Evolutionary conservation across 2,797 vertebrate genomes (phyloP), one percentile per base, ranked within the genome.

Genomic region (Syngnathus rostellatus): DNA sequence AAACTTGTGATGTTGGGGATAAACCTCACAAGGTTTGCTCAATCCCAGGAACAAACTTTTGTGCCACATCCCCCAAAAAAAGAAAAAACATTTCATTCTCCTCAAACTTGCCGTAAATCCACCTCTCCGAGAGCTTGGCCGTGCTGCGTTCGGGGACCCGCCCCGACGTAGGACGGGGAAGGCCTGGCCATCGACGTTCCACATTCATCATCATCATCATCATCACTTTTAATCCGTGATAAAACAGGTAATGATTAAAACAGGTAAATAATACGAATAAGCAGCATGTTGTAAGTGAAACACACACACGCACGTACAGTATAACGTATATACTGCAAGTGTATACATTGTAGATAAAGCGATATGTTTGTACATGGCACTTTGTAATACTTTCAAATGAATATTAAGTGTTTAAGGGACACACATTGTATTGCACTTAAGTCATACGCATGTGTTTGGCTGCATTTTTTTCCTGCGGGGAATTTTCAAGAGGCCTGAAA

Each of bases 381-480:
- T 69, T 86, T 87, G 89, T 83, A 87, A 82, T 86, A 86, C 81
- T 85, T 81, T 81, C 62, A 80, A 78, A 85, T 80, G 64, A 75
- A 76, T 81, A 85, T 75, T 82, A 87, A 85, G 86, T 84, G 82
- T 89, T 90, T 89, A 90, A 88, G 81, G 88, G 82, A 85, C 77
- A 80, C 78, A 79, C 68, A 89, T 81, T 86, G 85, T 98, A 99
- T 99, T 99, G 97, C 95, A 98, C 97, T 92, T 93, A 90, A 87
- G 41, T 93, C 90, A 90, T 87, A 90, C 77, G 79, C 89, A 93
- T 90, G 88, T 86, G 86, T 89, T 81, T 85, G 91, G 88, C 89
- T 90, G 88, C 21, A 2, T 37, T 58, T 17, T 53, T 53, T 23
- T 9, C 21, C 8, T 3, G 54, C 17, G 6, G 4, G 53, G 16